phyloP scores from a whole-genome alignment of 2,113 vertebrate species.

The Hoplias malabaricus region DNA sequence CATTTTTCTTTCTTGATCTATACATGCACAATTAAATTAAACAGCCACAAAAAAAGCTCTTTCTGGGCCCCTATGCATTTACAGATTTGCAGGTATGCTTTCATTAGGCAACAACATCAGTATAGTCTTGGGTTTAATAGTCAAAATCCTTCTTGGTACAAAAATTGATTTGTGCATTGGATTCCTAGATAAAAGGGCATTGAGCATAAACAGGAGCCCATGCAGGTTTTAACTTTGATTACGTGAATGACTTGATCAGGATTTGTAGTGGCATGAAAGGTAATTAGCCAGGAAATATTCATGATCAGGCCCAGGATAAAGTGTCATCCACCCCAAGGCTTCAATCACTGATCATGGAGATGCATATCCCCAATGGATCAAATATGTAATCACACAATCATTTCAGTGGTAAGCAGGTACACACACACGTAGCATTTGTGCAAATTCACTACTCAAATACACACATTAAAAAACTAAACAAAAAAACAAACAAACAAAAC shows the following conservation, averaged over 20 bases:
- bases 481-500: background rate
- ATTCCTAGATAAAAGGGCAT: conserved; percentile 26
- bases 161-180: conserved; percentile 38
- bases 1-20: background rate
- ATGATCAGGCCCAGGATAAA: background rate
- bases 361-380: conserved; percentile 7
- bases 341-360: conserved; percentile 40
- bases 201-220: conserved; percentile 32
- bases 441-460: background rate
- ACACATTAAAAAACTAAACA: background rate
- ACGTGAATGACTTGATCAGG: conserved; percentile 9
- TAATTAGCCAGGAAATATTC: conserved; percentile 42
- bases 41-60: background rate
- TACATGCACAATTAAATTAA: background rate
- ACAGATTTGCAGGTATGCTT: background rate
- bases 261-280: conserved; percentile 35
- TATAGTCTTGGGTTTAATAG: conserved; percentile 26
- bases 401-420: conserved; percentile 13
- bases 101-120: background rate
- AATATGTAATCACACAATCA: conserved; percentile 22
- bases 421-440: background rate
- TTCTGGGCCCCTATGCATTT: background rate
- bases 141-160: conserved; percentile 24
- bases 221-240: conserved; percentile 36
- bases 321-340: conserved; percentile 20